Conservation (phyloP, 1,140 invertebrate genomes). For the Acromyrmex charruanus region DNA sequence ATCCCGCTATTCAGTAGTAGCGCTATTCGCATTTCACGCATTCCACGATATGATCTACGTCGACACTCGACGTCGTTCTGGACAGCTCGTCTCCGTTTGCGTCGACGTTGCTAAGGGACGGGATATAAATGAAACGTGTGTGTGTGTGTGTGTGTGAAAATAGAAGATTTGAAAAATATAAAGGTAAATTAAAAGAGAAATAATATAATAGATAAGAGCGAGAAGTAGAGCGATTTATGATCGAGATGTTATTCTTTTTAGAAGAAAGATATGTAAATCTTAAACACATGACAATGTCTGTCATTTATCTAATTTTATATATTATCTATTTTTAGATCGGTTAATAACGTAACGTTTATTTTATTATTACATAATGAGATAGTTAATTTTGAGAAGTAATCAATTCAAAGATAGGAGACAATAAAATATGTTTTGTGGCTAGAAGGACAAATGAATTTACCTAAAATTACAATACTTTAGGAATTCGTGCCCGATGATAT, state of each 20-base stretch:
- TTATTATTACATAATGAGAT: neutral
- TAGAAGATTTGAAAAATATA: neutral
- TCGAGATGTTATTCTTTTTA: neutral
- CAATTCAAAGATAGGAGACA: neutral
- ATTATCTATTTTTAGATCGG: neutral
- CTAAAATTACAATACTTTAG: neutral
- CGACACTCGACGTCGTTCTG: neutral
- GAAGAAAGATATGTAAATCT: neutral
- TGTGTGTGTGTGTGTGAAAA: neutral
- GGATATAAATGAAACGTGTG: conserved; percentile 13
- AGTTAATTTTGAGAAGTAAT: neutral
- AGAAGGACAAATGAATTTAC: neutral
- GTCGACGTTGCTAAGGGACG: neutral
- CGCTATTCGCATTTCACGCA: conserved; percentile 33
- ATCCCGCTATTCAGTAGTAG: conserved; percentile 23
- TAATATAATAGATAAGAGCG: neutral
- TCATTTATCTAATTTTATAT: neutral
- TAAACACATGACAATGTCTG: neutral
- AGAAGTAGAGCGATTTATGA: neutral
- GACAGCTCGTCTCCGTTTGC: neutral
- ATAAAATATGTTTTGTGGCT: neutral
- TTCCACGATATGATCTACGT: conserved; percentile 44
- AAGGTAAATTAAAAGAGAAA: neutral
- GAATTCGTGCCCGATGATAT: neutral
- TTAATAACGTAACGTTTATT: neutral